Base-by-base conservation (phyloP, 2,113 vertebrate species). In the Microcebus ravelobensis region DNA sequence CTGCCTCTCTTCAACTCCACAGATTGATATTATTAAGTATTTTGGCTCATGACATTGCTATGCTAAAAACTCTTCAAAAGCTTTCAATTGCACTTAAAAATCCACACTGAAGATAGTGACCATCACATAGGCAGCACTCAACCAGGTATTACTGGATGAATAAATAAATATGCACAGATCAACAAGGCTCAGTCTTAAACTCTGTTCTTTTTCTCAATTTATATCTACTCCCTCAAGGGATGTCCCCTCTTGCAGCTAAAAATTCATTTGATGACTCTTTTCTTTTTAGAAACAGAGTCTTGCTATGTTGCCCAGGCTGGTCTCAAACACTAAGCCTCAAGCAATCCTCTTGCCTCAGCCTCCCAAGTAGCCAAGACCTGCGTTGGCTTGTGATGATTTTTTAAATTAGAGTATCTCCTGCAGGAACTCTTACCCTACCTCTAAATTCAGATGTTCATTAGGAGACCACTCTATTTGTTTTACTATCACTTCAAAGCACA, bases 21-120 rank as follows among this genome's bases (percentile, higher is more conserved):
- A 90, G 31, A 96, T 7, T 82, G 23, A 42, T 74, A 52, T 48
- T 81, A 95, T 63, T 81, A 76, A 65, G 23, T 80, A 81, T 57
- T 90, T 31, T 93, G 36, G 45, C 79, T 85, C 21, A 63, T 67
- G 39, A 36, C 27, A 93, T 34, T 82, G 4, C 61, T 83, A 27
- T 71, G 74, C 73, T 91, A 63, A 92, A 93, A 94, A 81, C 21
- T 36, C 31, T 88, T 93, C 67, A 80, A 83, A 70, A 68, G n/a
- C 7, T 61, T 91, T 85, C 71, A 95, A 88, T 0, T 34, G 9
- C 29, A 90, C 59, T 91, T 21, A 61, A 90, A 86, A 93, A 93
- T n/a, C 11, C 61, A 83, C 74, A 82, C 48, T 52, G 88, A 50
- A 74, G 14, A 34, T 5, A 88, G 48, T 39, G 34, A 85, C 2